A percentile compares a stretch with the other conserved stretches of the same genome.
phyloP scores from a whole-genome alignment of 2,888 invertebrate genomes.

The Cantharis nigra region DNA sequence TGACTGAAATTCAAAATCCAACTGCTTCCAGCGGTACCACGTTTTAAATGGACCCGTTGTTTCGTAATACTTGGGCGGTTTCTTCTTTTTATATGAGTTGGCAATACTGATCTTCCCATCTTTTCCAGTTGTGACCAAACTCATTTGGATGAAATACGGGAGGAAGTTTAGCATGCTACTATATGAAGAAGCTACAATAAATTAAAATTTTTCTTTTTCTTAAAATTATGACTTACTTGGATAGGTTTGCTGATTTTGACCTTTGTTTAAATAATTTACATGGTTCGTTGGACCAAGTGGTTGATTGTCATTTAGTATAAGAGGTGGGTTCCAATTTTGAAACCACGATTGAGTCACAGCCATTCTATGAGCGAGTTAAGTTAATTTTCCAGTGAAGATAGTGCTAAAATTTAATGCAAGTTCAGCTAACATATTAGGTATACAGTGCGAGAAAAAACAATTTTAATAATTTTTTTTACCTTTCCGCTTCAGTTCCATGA shows the following conservation, averaged over 20 bases:
- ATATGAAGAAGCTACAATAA: slow-evolving; percentile 8
- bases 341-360: slow-evolving; percentile 23
- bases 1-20: slow-evolving; percentile 75
- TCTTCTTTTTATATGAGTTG: not conserved
- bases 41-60: slow-evolving; percentile 64
- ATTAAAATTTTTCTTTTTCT: not conserved
- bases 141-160: slow-evolving; percentile 60
- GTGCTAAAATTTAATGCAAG: not conserved
- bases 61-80: slow-evolving; percentile 44
- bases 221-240: slow-evolving; percentile 17
- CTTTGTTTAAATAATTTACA: slow-evolving; percentile 24
- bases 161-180: slow-evolving; percentile 50
- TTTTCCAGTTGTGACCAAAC: slow-evolving; percentile 33
- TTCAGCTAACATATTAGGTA: too few species aligned
- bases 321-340: slow-evolving; percentile 19
- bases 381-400: not conserved
- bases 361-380: not conserved
- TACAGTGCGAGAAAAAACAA: not conserved
- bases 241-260: slow-evolving; percentile 14
- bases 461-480: not conserved
- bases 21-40: slow-evolving; percentile 73
- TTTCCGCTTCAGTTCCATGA: not conserved
- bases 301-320: slow-evolving; percentile 33
- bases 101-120: not conserved
- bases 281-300: slow-evolving; percentile 28